Base-by-base conservation (phyloP, 1,140 invertebrate genomes). In the Drosophila nebulosa region DNA sequence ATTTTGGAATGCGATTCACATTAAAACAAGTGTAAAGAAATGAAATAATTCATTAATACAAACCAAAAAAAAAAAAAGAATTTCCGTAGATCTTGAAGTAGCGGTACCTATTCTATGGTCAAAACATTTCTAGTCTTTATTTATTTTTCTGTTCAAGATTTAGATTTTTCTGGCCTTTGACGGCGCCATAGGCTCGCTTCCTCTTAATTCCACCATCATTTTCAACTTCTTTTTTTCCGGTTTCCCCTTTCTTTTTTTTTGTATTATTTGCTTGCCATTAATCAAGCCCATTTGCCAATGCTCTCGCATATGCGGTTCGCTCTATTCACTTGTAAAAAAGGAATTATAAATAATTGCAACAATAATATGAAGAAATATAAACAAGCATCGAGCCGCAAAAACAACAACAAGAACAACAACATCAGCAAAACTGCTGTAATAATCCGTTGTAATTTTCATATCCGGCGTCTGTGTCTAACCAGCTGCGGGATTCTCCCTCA, bases 291-390 rank as follows among this genome's bases (percentile, higher is more conserved):
- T 42, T 42, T 42, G 39, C 16, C 39, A 46, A 46, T 46, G 21
- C 39, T 46, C 39, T 46, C 6, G 7, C 16, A 46, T 21, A 21
- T 18, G 18, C 60, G 66, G 42, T 53, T 9, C 30, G 10, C 3
- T 85, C 72, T 69, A 85, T 64, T 74, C 71, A 53, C 73, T 74
- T 74, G 55, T 61, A 73, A 65, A 78, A 64, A 88, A 56, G 22
- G 27, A 59, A 56, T 74, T 77, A 70, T 46, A 74, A 62, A 66
- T 78, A 85, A 85, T 85, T 86, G 69, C 73, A 59, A 77, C 81
- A 85, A 86, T 85, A 88, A 86, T 88, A 81, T 55, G 52, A 55
- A 30, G 62, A 75, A 81, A 69, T 80, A 81, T 78, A 86, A 80
- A 68, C 65, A 67, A 69, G 42, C 39, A 46, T 56, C 53, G 59